Percentiles rank a stretch among this genome's conserved stretches.
phyloP scores from a whole-genome alignment of 2,888 invertebrate genomes.

The Pegoplata infirma region DNA sequence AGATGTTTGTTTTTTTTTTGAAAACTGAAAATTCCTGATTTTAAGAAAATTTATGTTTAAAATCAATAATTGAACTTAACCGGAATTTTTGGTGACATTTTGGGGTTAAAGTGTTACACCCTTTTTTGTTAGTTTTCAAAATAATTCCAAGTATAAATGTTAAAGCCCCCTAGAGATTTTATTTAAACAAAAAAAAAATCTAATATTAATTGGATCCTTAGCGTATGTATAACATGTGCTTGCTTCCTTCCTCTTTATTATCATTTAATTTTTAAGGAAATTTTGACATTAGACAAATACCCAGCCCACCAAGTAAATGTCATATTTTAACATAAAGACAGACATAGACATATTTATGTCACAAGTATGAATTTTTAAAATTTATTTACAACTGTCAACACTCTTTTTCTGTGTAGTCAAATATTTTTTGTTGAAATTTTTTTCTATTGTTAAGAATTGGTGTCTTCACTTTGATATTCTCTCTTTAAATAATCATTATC shows the following conservation, averaged over 20 bases:
- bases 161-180: conserved; percentile 20
- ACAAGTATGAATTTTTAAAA: conserved; percentile 57
- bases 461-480: neutral
- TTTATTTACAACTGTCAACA: conserved; percentile 71
- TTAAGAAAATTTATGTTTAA: neutral
- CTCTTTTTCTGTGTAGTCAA: conserved; percentile 61
- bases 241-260: neutral
- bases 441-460: conserved; percentile 2
- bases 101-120: conserved; percentile 43
- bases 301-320: conserved; percentile 20
- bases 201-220: neutral
- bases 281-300: neutral
- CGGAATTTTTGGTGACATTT: conserved; percentile 26
- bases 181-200: neutral
- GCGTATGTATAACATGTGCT: conserved; percentile 43
- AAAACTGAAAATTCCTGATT: neutral
- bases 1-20: neutral
- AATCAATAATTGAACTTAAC: conserved; percentile 39
- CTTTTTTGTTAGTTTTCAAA: neutral
- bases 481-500: conserved; percentile 33
- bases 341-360: conserved; percentile 9
- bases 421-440: conserved; percentile 40
- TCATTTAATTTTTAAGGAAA: neutral
- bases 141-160: neutral
- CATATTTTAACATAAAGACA: neutral